Evolutionary conservation across 2,113 vertebrate species (phyloP).

Genomic region (Condylura cristata): DNA sequence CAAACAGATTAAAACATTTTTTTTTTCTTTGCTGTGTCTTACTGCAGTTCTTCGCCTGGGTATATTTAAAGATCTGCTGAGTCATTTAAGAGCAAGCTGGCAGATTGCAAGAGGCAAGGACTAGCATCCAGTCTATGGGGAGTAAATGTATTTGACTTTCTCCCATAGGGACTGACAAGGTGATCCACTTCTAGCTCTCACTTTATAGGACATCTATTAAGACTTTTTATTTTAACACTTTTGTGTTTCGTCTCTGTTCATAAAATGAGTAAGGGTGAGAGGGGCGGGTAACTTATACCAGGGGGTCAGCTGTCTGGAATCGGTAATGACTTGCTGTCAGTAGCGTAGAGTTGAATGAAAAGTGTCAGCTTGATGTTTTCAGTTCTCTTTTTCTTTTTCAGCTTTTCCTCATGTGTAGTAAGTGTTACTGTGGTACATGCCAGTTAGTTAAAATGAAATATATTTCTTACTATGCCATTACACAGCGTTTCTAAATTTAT

Average conservation of each 20-base stretch:
- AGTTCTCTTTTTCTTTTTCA: conserved; percentile 48
- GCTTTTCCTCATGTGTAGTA: background rate
- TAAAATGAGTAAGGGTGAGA: background rate
- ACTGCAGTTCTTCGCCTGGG: conserved; percentile 34
- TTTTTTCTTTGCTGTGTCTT: conserved; percentile 35
- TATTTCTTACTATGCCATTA: background rate
- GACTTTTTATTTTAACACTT: conserved; percentile 4
- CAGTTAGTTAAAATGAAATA: conserved; percentile 17
- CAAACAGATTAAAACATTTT: conserved; percentile 46
- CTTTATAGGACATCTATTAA: conserved; percentile 12
- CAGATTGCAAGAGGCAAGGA: conserved; percentile 44
- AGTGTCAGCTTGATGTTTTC: background rate
- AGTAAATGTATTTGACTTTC: conserved; percentile 55
- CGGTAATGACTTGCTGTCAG: background rate
- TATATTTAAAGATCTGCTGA: conserved; percentile 79
- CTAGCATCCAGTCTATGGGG: conserved; percentile 8
- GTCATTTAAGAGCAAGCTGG: conserved; percentile 64
- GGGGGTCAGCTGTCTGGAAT: background rate
- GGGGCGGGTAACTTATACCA: background rate
- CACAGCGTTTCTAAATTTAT: conserved; percentile 2
- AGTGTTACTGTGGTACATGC: background rate
- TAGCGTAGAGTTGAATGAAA: background rate
- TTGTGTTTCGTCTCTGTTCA: conserved; percentile 40
- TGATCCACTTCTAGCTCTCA: background rate
- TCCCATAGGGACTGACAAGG: background rate